Conservation (phyloP, 2,888 invertebrate species). For the Zygothrica quintamaculata region DNA sequence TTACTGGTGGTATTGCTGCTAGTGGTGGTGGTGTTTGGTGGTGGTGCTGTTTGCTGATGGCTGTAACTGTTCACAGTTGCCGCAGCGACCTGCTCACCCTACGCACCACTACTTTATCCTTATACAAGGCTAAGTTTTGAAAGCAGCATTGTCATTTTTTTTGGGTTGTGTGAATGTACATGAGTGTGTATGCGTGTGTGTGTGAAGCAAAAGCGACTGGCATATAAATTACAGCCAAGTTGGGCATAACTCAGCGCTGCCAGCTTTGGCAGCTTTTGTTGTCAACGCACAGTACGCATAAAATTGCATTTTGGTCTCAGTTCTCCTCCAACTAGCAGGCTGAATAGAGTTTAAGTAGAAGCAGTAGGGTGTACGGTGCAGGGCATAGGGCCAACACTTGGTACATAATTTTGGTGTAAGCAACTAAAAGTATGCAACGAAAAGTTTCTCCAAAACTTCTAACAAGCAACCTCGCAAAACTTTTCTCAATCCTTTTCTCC, state of each 20-base stretch:
- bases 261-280: slow-evolving; percentile 79
- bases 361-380: no score
- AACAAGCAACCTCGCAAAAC: slow-evolving; percentile 52
- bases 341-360: not conserved
- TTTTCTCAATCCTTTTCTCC: slow-evolving; percentile 30
- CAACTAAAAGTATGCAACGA: slow-evolving; percentile 58
- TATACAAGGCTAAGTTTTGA: not conserved
- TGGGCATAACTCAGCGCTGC: slow-evolving; percentile 74
- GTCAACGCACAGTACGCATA: slow-evolving; percentile 80
- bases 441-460: slow-evolving; percentile 64
- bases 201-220: slow-evolving; percentile 23
- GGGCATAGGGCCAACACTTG: not conserved
- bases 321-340: slow-evolving; percentile 3
- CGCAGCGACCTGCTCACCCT: no score
- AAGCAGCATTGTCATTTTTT: not conserved
- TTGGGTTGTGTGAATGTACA: slow-evolving; percentile 1
- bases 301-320: slow-evolving; percentile 73
- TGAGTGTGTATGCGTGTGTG: slow-evolving; percentile 15
- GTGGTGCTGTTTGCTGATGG: slow-evolving; percentile 4
- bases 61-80: slow-evolving; percentile 28
- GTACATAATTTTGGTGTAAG: slow-evolving; percentile 69
- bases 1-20: no score
- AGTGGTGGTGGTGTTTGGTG: no score
- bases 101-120: not conserved
- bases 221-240: slow-evolving; percentile 77